Evolutionary conservation across 2,888 invertebrate genomes (phyloP).

Genomic region (Chymomyza fuscimana): DNA sequence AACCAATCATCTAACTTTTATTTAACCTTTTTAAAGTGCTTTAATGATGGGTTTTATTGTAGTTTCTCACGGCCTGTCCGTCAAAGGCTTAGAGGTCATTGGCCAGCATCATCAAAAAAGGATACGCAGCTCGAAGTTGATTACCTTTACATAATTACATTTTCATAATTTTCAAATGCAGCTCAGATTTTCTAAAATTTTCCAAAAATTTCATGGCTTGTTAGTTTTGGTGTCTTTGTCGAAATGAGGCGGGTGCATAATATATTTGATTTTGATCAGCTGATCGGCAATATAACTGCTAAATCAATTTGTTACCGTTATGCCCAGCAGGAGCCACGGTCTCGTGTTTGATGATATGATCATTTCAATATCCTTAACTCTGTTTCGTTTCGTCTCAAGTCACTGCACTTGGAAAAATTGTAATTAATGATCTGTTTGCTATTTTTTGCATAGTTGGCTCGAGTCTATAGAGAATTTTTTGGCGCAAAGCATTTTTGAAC

Average conservation of each 20-base stretch:
- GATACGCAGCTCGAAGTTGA: constrained; percentile 28
- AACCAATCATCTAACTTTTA: constrained; percentile 63
- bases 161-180: constrained; percentile 46
- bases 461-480: constrained; percentile 14
- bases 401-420: constrained; percentile 26
- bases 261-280: constrained; percentile 62
- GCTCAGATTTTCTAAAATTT: constrained; percentile 45
- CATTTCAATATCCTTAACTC: constrained; percentile 50
- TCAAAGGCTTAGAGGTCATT: constrained; percentile 61
- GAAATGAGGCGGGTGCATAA: constrained; percentile 62
- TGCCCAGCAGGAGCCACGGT: constrained; percentile 38
- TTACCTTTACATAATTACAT: constrained; percentile 51
- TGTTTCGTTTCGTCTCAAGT: constrained; percentile 53
- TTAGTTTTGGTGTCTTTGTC: constrained; percentile 46
- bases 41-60: constrained; percentile 55
- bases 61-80: constrained; percentile 52
- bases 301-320: constrained; percentile 64
- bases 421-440: constrained; percentile 56
- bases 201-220: constrained; percentile 62
- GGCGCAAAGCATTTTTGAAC: constrained; percentile 50
- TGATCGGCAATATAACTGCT: constrained; percentile 38
- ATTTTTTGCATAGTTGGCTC: constrained; percentile 45
- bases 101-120: constrained; percentile 44
- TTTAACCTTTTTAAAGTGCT: constrained; percentile 52
- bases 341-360: constrained; percentile 56